These are phyloP conservation scores for Rhinoptilus africanus DNA, from an alignment of 2,113 vertebrate genomes.

Conservation along the genomic window DNA sequence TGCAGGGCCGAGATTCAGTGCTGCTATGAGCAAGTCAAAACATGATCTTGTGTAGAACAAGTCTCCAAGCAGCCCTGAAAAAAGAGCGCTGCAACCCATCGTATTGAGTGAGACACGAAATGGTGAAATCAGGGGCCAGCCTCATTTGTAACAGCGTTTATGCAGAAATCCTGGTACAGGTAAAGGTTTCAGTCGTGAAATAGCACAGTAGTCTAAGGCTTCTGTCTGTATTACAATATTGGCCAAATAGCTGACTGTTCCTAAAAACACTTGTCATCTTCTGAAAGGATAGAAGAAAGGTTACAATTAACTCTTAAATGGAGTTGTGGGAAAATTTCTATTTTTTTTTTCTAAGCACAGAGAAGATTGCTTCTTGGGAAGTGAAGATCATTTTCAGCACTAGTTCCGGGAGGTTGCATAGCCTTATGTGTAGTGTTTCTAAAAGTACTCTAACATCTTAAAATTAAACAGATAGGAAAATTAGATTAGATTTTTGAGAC, in stretches of 20 bases:
- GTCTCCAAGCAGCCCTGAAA: neutral
- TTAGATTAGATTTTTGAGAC: neutral
- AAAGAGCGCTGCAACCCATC: neutral
- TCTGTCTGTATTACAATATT: neutral
- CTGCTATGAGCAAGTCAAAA: neutral
- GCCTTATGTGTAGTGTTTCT: neutral
- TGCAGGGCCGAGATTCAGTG: accelerated
- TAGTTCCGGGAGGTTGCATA: neutral
- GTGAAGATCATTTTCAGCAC: neutral
- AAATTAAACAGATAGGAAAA: neutral
- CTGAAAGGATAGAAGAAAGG: neutral
- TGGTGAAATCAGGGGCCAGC: neutral
- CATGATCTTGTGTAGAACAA: neutral
- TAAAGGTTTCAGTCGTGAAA: neutral
- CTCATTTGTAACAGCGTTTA: neutral
- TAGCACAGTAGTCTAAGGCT: neutral
- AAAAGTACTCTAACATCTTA: neutral
- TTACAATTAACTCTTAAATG: neutral
- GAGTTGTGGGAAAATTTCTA: neutral
- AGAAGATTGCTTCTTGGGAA: neutral
- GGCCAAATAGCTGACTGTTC: neutral
- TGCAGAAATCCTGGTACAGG: neutral
- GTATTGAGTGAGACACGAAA: neutral
- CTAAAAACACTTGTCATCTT: neutral
- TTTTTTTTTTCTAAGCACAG: neutral